Evolutionary conservation across 1,140 invertebrate genomes (phyloP), one percentile per base, ranked within the genome.

Genomic region (Phocides pigmalion): DNA sequence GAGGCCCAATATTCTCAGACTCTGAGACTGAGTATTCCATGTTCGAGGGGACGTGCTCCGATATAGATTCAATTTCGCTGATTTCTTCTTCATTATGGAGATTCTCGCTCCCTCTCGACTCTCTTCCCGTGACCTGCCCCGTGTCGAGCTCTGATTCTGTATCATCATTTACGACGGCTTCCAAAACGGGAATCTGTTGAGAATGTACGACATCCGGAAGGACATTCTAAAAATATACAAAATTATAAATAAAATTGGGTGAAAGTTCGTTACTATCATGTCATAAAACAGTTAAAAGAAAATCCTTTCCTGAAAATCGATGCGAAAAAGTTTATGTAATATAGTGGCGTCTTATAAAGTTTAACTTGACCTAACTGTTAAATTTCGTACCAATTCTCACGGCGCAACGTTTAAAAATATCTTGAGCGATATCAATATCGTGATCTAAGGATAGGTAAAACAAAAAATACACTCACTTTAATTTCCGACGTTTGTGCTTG

Each of bases 151-250:
- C 70, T 53, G 72, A 64, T 51, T 74, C 66, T 11, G 72, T 73
- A 70, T 64, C 68, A 39, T 70, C 72, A 16, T 74, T 62, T 62
- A 59, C 72, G 51, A 70, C 72, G 42, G 61, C 66, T 61, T 64
- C 83, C 70, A 77, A 41, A 62, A 74, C 73, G 68, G 76, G 66
- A 66, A 88, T 83, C 79, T 89, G 88, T 83, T 90, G 84, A 67
- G 83, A 87, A 88, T 90, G 82, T 69, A 90, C 88, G 74, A 90
- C 87, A 81, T 90, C 88, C 87, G 88, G 88, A 87, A 90, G 88
- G 80, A 85, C 76, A 74, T 87, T 87, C 88, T 90, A 90, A 90
- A 90, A 90, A 90, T 90, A 90, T 84, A 87, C 81, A 81, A 83
- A 77, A 84, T 72, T 84, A 87, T 72, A 88, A 86, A 84, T 85